Evolutionary conservation across 2,797 vertebrate species (phyloP).

Genomic region (Buceros bicornis): DNA sequence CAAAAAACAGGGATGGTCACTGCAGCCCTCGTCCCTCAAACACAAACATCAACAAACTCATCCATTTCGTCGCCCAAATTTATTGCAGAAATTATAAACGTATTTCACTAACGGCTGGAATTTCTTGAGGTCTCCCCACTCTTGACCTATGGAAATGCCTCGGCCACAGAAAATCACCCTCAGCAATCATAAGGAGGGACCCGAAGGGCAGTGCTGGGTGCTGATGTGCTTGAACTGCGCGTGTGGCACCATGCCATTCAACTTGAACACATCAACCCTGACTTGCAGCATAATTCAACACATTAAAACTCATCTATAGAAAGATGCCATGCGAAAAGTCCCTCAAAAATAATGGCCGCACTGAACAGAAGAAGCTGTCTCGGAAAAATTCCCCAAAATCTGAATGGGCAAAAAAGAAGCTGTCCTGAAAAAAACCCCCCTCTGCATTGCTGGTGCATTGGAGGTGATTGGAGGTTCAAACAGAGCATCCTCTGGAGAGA

Average conservation of each 20-base stretch:
- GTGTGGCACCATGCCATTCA: neutral
- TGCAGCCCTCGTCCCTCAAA: neutral
- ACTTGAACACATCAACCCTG: neutral
- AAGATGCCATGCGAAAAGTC: neutral
- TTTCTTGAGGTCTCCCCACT: neutral
- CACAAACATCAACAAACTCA: neutral
- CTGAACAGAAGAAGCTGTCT: neutral
- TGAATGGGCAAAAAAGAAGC: neutral
- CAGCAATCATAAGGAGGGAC: slow-evolving; percentile 13
- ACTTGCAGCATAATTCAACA: neutral
- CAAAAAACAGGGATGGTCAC: neutral
- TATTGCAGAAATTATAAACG: neutral
- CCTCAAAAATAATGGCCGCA: neutral
- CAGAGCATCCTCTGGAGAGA: neutral
- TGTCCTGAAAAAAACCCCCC: neutral
- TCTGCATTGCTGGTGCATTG: neutral
- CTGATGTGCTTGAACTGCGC: neutral
- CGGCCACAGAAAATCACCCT: neutral
- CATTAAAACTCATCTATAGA: neutral
- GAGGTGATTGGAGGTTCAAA: neutral
- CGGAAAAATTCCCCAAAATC: neutral
- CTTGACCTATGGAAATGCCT: slow-evolving; percentile 17
- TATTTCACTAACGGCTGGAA: neutral
- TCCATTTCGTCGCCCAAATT: neutral
- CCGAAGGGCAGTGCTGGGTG: neutral